Percentiles rank a stretch among this genome's conserved stretches.
Conservation (phyloP, 2,797 vertebrate species). For the Xenentodon cancila region DNA sequence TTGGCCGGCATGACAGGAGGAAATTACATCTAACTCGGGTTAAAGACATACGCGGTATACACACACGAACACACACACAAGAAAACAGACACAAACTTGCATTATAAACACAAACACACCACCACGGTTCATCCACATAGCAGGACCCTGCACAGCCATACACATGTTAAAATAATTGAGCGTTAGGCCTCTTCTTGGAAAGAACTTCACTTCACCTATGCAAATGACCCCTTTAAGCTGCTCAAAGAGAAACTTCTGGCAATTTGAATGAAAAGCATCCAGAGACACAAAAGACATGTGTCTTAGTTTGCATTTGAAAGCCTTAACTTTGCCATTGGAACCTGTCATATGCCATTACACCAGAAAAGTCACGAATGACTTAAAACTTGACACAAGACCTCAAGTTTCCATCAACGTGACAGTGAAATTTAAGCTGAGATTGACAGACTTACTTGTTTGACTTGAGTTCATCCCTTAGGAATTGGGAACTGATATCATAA, state of each 20-base stretch:
- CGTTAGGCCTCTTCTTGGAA: background rate
- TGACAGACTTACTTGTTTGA: too few species aligned
- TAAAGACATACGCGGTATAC: slow-evolving; percentile 23
- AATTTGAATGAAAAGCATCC: too few species aligned
- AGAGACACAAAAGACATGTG: too few species aligned
- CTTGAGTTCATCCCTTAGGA: too few species aligned
- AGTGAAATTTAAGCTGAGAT: too few species aligned
- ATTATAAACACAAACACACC: slow-evolving; percentile 14
- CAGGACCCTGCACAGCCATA: background rate
- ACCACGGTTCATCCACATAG: background rate
- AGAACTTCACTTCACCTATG: background rate
- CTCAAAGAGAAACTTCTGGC: background rate
- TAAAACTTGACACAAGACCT: too few species aligned
- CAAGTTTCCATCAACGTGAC: too few species aligned
- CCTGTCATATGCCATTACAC: too few species aligned
- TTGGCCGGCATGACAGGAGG: slow-evolving; percentile 26
- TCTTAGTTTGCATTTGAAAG: too few species aligned
- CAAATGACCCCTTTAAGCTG: slow-evolving; percentile 7
- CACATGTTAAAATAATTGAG: background rate
- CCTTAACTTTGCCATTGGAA: background rate
- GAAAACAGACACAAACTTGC: background rate
- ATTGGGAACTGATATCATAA: too few species aligned
- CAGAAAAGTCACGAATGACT: too few species aligned
- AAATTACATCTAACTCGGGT: slow-evolving; percentile 54
- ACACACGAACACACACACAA: slow-evolving; percentile 3